These are phyloP conservation scores for Pomacea canaliculata DNA, from an alignment of 2,888 invertebrate species.

Conservation along the genomic window DNA sequence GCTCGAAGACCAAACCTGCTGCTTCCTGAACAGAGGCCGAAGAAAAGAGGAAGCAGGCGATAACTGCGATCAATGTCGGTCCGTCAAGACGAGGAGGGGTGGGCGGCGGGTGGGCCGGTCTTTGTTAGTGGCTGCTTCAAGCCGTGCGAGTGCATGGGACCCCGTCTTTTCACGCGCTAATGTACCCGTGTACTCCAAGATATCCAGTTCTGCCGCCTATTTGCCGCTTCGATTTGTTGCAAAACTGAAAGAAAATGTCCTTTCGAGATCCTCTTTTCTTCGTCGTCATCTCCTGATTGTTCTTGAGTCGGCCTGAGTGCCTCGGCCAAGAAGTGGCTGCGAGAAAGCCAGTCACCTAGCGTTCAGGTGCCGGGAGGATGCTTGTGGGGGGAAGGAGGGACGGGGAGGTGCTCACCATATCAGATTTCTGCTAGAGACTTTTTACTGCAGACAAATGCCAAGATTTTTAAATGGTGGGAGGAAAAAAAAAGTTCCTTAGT, in stretches of 20 bases:
- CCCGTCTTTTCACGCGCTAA: conserved; percentile 11
- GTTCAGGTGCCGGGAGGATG: background rate
- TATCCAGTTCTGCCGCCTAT: conserved; percentile 24
- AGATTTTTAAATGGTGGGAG: conserved; percentile 4
- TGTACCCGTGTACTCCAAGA: conserved; percentile 17
- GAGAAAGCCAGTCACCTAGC: conserved; percentile 1
- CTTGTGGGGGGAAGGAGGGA: background rate
- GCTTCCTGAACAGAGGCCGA: too few relatives aligned
- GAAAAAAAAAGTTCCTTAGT: too few relatives aligned
- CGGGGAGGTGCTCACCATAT: conserved; percentile 4
- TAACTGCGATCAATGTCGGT: conserved; percentile 23
- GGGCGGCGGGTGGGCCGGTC: conserved; percentile 16
- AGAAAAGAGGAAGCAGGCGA: conserved; percentile 15
- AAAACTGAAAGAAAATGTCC: conserved; percentile 21
- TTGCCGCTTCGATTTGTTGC: conserved; percentile 26
- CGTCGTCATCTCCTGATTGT: background rate
- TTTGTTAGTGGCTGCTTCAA: conserved; percentile 14
- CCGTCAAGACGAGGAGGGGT: conserved; percentile 11
- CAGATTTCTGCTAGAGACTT: conserved; percentile 24
- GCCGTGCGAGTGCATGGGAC: conserved; percentile 8
- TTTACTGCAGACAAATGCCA: conserved; percentile 20
- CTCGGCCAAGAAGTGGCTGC: background rate
- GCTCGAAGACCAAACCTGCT: too few relatives aligned
- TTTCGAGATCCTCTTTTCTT: conserved; percentile 12
- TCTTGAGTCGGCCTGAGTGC: background rate